Conservation (phyloP, 35 echinoderm and acorn worm species). For the Anneissia japonica region DNA sequence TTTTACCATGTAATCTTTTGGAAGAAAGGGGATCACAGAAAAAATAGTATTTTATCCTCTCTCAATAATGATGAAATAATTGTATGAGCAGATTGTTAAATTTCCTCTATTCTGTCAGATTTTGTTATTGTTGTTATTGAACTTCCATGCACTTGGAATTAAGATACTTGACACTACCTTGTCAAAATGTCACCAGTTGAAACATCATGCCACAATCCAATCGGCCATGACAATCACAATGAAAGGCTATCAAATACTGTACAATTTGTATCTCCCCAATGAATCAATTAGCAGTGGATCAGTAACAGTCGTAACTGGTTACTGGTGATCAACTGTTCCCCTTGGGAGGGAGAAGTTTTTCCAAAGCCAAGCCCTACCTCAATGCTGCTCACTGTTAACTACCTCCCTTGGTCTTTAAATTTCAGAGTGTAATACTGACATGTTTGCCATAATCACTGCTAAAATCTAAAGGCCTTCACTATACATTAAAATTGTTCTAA, state of each 20-base stretch:
- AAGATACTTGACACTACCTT: no score
- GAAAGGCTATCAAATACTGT: no score
- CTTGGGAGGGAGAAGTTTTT: neutral
- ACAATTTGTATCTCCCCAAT: neutral
- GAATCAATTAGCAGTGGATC: neutral
- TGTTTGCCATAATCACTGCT: neutral
- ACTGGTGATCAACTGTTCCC: neutral
- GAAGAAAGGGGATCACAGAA: no score
- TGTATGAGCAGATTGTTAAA: no score
- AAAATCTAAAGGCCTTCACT: no score
- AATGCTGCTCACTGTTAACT: neutral
- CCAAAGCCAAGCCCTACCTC: neutral
- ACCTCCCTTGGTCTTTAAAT: neutral
- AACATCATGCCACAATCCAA: neutral
- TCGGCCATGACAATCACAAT: neutral
- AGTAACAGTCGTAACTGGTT: neutral
- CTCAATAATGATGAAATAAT: no score
- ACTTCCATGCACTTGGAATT: no score
- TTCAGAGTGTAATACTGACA: neutral
- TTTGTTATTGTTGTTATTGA: no score
- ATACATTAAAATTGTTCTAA: no score
- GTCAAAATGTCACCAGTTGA: neutral
- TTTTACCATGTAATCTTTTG: no score
- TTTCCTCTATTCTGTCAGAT: no score
- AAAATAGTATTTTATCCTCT: no score